These are phyloP conservation scores for Lampris megalopsis DNA, from an alignment of 2,113 vertebrate genomes.

Conservation along the genomic window DNA sequence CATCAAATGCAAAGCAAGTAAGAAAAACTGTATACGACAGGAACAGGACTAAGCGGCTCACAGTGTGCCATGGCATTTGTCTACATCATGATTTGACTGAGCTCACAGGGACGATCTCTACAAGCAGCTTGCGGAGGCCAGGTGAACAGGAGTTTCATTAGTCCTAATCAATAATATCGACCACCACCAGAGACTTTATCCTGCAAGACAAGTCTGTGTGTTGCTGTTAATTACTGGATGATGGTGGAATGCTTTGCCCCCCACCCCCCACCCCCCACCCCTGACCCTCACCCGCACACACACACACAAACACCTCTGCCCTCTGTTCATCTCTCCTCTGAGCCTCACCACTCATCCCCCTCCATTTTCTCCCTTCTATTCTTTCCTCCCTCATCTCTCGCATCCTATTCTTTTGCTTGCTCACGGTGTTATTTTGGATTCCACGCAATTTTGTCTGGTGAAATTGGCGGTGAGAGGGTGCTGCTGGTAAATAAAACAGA, in stretches of 20 bases:
- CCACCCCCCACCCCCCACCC: not conserved
- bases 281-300: not conserved
- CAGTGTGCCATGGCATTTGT: not conserved
- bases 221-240: constrained; percentile 56
- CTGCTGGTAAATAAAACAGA: not conserved
- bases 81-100: not conserved
- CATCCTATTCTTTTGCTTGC: not conserved
- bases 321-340: constrained; percentile 7
- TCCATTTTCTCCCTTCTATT: not conserved
- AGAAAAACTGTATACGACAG: too few relatives aligned
- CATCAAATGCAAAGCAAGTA: too few relatives aligned
- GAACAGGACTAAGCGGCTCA: too few relatives aligned
- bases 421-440: not conserved
- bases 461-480: not conserved
- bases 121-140: constrained; percentile 16
- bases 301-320: not conserved
- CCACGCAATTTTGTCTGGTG: constrained; percentile 10
- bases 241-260: constrained; percentile 13
- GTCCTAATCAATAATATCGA: constrained; percentile 63
- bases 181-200: not conserved
- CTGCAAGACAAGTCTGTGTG: constrained; percentile 36
- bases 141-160: constrained; percentile 58
- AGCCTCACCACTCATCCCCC: not conserved
- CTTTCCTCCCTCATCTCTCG: not conserved
- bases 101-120: not conserved